Conservation (phyloP, 2,797 vertebrate species). For the Megaceryle alcyon region DNA sequence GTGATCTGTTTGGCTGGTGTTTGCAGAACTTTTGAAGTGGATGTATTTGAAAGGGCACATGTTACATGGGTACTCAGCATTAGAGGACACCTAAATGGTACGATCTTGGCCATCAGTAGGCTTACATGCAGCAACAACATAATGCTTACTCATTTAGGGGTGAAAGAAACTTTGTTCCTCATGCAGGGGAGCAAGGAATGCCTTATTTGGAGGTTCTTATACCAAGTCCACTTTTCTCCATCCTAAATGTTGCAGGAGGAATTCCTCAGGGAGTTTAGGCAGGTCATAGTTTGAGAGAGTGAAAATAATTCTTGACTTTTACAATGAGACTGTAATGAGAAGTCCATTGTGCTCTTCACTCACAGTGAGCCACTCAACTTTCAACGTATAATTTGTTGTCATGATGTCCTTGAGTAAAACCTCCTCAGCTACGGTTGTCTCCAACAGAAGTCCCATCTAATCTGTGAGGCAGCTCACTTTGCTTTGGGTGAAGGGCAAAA, state of each 20-base stretch:
- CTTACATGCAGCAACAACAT: not conserved
- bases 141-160: not conserved
- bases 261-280: not conserved
- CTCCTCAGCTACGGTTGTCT: not conserved
- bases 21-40: not conserved
- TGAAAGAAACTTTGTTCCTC: not conserved
- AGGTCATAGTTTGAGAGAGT: not conserved
- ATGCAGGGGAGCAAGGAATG: not conserved
- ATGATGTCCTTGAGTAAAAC: not conserved
- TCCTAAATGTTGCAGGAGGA: not conserved
- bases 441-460: not conserved
- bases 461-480: not conserved
- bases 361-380: not conserved
- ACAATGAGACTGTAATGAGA: not conserved
- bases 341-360: not conserved
- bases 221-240: not conserved
- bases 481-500: accelerated
- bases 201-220: not conserved
- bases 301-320: not conserved
- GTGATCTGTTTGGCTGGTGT: not conserved
- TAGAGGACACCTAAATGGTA: not conserved
- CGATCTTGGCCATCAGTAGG: not conserved
- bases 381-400: not conserved
- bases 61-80: not conserved
- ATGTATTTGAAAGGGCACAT: not conserved